A percentile compares a stretch with the other conserved stretches of the same genome.
Evolutionary conservation across 1,140 invertebrate species (phyloP).

Genomic region (Drosophila kikkawai): DNA sequence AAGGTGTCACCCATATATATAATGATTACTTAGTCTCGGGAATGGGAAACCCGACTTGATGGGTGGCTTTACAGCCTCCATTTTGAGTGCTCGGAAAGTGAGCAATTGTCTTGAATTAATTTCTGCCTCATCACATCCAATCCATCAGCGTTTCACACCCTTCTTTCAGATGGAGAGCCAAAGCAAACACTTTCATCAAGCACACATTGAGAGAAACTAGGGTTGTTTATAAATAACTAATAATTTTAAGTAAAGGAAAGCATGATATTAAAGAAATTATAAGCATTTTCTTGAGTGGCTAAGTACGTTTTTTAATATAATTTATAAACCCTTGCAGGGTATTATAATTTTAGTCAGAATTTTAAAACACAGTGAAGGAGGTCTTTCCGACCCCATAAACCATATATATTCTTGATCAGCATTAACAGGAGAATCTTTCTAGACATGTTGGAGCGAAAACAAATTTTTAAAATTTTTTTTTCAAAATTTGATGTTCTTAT

Average conservation of each 20-base stretch:
- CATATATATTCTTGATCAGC: too few relatives aligned
- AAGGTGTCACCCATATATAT: conserved; percentile 39
- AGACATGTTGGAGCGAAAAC: too few relatives aligned
- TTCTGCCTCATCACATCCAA: conserved; percentile 62
- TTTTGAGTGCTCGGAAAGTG: conserved; percentile 63
- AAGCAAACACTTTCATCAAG: conserved; percentile 74
- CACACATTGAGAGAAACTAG: conserved; percentile 22
- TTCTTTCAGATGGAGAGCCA: conserved; percentile 28
- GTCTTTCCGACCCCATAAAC: too few relatives aligned
- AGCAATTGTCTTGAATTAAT: conserved; percentile 84
- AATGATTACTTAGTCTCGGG: conserved; percentile 5
- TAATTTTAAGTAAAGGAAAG: not conserved
- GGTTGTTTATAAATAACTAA: not conserved
- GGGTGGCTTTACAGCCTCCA: conserved; percentile 38
- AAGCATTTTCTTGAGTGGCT: too few relatives aligned
- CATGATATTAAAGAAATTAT: too few relatives aligned
- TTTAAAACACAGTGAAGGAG: too few relatives aligned
- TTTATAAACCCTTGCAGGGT: too few relatives aligned
- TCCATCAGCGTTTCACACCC: conserved; percentile 58
- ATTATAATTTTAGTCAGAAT: too few relatives aligned
- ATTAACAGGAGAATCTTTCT: too few relatives aligned
- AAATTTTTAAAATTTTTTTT: too few relatives aligned
- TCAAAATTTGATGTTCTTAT: too few relatives aligned
- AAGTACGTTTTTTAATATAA: too few relatives aligned
- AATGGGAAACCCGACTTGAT: conserved; percentile 13